Evolutionary conservation across 2,113 vertebrate species (phyloP).

Genomic region (Delphinus delphis): DNA sequence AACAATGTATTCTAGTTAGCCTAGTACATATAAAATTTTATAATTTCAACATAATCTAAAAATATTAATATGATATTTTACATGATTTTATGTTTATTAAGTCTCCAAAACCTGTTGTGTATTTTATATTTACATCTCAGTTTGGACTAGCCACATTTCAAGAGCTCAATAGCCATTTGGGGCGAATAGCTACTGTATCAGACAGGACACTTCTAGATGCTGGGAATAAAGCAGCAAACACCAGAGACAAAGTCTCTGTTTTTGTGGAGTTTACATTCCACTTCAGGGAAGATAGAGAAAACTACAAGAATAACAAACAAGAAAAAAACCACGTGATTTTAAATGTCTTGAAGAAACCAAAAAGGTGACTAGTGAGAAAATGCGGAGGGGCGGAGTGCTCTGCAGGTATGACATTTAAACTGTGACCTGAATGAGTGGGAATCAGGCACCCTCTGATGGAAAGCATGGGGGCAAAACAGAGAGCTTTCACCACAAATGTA

Average conservation of each 20-base stretch:
- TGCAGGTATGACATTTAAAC: neutral
- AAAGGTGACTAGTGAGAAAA: neutral
- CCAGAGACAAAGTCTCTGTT: neutral
- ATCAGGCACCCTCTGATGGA: neutral
- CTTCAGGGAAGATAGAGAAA: neutral
- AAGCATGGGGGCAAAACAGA: neutral
- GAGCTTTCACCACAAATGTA: neutral
- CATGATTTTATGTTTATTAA: neutral
- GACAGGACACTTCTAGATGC: neutral
- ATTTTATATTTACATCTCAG: neutral
- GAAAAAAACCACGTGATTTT: too few species aligned
- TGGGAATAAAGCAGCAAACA: neutral
- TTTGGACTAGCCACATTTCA: neutral
- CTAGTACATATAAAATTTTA: neutral
- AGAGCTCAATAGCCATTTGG: rapidly evolving
- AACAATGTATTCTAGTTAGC: neutral
- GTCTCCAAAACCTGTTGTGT: neutral
- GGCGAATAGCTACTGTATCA: rapidly evolving
- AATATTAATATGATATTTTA: neutral
- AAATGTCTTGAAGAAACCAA: neutral
- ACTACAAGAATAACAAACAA: neutral
- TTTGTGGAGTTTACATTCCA: neutral
- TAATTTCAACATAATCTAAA: neutral
- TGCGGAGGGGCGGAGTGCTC: neutral
- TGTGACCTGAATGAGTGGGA: neutral